These are phyloP conservation scores for Pheosia tremula DNA, from an alignment of 2,888 invertebrate genomes.

Conservation along the genomic window DNA sequence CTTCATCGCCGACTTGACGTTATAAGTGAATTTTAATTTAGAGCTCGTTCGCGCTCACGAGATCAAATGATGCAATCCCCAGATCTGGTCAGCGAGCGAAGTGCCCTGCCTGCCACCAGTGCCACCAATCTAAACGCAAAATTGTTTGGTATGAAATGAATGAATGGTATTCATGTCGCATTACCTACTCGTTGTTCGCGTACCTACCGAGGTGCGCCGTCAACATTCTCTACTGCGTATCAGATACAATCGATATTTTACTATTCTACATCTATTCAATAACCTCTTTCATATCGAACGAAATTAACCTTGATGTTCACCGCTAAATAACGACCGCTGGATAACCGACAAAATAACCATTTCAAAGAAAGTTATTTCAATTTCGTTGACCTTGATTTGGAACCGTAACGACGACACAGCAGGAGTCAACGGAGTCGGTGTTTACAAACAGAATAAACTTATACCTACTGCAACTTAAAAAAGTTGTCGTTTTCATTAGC, in stretches of 20 bases:
- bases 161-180: conserved; percentile 29
- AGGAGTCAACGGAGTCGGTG: conserved; percentile 43
- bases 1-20: conserved; percentile 36
- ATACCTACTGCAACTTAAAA: conserved; percentile 14
- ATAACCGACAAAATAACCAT: conserved; percentile 47
- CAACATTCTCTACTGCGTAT: neutral
- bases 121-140: conserved; percentile 33
- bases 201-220: neutral
- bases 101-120: no score
- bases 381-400: conserved; percentile 70
- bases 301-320: conserved; percentile 51
- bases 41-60: conserved; percentile 38
- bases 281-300: conserved; percentile 18
- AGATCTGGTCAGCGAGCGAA: conserved; percentile 45
- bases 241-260: neutral
- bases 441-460: conserved; percentile 59
- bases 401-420: conserved; percentile 54
- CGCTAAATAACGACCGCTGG: conserved; percentile 28
- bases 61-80: conserved; percentile 53
- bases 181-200: conserved; percentile 11
- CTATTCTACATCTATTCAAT: conserved; percentile 4
- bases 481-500: conserved; percentile 5
- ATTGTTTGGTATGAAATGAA: conserved; percentile 25
- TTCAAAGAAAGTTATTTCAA: conserved; percentile 69
- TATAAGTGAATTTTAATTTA: conserved; percentile 48